A percentile compares a stretch with the other conserved stretches of the same genome.
Conservation (phyloP, 2,888 invertebrate genomes). For the Hypsopygia costalis region DNA sequence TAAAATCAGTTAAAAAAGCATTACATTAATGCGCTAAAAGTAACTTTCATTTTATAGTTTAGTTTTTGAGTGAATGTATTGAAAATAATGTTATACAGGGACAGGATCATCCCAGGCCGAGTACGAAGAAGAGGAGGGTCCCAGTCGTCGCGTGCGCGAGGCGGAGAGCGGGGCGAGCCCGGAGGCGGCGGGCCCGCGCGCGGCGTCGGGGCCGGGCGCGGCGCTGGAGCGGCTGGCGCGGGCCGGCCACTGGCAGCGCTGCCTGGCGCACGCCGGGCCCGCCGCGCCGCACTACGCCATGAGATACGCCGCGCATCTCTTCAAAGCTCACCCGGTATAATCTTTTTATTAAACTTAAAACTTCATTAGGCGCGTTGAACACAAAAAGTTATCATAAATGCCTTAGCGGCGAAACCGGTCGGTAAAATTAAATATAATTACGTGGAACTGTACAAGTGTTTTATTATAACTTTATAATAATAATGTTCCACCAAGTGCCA, state of each 20-base stretch:
- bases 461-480: too few relatives aligned
- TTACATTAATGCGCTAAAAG: too few relatives aligned
- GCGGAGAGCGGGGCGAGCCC: too few relatives aligned
- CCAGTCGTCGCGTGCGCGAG: background rate
- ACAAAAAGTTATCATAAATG: too few relatives aligned
- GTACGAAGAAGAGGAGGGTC: constrained; percentile 40
- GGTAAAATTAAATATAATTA: too few relatives aligned
- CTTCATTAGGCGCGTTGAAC: too few relatives aligned
- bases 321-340: constrained; percentile 58
- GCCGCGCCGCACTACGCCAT: constrained; percentile 65
- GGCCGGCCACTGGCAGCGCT: constrained; percentile 70
- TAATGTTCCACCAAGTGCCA: too few relatives aligned
- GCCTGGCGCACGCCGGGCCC: constrained; percentile 59
- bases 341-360: background rate
- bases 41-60: too few relatives aligned
- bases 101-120: constrained; percentile 27
- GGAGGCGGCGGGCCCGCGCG: constrained; percentile 14
- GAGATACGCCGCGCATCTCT: constrained; percentile 58
- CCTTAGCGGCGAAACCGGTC: too few relatives aligned
- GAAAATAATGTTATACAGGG: background rate
- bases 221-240: constrained; percentile 63
- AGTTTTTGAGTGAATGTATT: too few relatives aligned
- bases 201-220: constrained; percentile 31
- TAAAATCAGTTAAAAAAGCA: too few relatives aligned
- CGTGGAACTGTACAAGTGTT: too few relatives aligned